Percentiles rank a stretch among this genome's conserved stretches.
Evolutionary conservation across 2,113 vertebrate genomes (phyloP).

Genomic region (Dinomys branickii): DNA sequence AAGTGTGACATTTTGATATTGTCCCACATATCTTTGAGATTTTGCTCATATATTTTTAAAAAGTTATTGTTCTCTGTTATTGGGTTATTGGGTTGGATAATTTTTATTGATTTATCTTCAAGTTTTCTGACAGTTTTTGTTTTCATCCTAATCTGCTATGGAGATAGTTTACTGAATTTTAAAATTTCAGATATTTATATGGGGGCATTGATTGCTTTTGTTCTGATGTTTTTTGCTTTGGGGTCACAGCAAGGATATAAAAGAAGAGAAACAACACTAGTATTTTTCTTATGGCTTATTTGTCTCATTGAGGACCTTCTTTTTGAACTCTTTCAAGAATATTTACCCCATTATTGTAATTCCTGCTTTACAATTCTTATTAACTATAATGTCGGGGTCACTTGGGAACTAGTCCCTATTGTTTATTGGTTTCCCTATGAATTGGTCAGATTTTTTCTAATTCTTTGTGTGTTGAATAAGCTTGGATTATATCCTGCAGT

Average conservation of each 20-base stretch:
- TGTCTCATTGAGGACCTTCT: background rate
- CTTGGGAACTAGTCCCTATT: background rate
- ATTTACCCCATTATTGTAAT: background rate
- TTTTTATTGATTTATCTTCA: background rate
- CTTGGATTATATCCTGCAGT: background rate
- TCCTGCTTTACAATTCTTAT: background rate
- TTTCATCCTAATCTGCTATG: conserved; percentile 9
- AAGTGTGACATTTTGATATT: background rate
- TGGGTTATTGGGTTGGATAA: background rate
- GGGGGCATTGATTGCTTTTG: background rate
- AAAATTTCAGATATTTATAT: background rate
- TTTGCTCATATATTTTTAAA: background rate
- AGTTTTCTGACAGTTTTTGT: background rate
- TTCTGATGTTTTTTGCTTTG: background rate
- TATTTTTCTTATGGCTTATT: background rate
- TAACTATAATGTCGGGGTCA: background rate
- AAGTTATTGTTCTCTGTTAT: background rate
- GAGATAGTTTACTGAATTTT: background rate
- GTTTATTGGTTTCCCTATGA: background rate
- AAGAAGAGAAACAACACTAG: background rate
- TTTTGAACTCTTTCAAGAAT: background rate
- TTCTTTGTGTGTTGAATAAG: background rate
- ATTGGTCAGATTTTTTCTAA: conserved; percentile 1
- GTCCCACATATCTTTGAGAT: background rate
- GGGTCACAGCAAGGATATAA: background rate